Evolutionary conservation across 2,113 vertebrate species (phyloP), one percentile per base, ranked within the genome.

Genomic region (Megaleporinus macrocephalus): DNA sequence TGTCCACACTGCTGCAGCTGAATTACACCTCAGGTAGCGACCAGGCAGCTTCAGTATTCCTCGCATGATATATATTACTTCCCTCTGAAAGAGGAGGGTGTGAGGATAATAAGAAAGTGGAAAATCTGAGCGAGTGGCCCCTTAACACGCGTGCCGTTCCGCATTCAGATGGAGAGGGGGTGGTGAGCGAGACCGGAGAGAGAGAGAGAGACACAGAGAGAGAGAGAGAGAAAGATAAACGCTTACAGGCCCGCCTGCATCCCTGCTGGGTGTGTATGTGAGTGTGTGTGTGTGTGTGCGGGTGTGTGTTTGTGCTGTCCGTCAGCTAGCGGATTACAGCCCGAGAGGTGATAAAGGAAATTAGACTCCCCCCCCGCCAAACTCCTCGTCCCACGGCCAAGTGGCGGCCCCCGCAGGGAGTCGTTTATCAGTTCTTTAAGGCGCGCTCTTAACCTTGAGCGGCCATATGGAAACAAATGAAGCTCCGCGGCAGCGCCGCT

Each of bases 371-470:
- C 66, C 83, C 68, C 80, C 57, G 70, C 15, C n/a, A 22, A n/a
- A 33, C 49, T 55, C 49, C 22, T 12, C 9, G 53, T 22, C 59
- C n/a, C 59, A 30, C 44, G 70, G 76, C 73, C 69, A 55, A 72
- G 69, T 47, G 68, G 47, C 57, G 71, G 3, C 18, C 69, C 69
- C 81, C 36, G 29, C 3, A 14, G 83, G 82, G 86, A 87, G 76
- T 83, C 80, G 55, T 87, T 84, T 78, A 80, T 78, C 86, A 83
- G 74, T 83, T 73, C 78, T 85, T 87, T 75, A 87, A 87, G 73
- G 68, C 33, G 73, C 62, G 68, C 69, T 83, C 86, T 85, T 87
- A 85, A 87, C 83, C 86, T 87, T 87, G 80, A 81, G 78, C 74
- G 76, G 70, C 73, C 83, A 83, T 36, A 85, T 83, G 81, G 86